Percentiles rank a stretch among this genome's conserved stretches.
Conservation (phyloP, 2,113 vertebrate genomes). For the Anarrhichthys ocellatus region DNA sequence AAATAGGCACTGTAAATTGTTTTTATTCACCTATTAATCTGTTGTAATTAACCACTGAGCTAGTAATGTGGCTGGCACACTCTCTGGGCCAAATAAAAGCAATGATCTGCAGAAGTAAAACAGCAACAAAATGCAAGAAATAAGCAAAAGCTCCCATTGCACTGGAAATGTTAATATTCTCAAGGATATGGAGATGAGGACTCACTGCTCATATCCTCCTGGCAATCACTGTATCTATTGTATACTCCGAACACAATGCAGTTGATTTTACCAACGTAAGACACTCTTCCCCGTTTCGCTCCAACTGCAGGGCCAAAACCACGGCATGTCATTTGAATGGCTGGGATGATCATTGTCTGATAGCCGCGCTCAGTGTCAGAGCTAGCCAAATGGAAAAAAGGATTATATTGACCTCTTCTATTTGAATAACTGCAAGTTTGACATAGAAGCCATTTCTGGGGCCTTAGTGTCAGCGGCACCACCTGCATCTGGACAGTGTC, state of each 20-base stretch:
- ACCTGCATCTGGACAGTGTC: conserved; percentile 1
- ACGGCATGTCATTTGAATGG: conserved; percentile 15
- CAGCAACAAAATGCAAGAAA: background rate
- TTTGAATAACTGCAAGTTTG: conserved; percentile 25
- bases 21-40: conserved; percentile 41
- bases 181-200: conserved; percentile 41
- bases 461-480: conserved; percentile 41
- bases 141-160: conserved; percentile 18
- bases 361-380: conserved; percentile 24
- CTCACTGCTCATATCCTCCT: conserved; percentile 26
- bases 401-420: conserved; percentile 31
- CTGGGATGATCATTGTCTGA: conserved; percentile 18
- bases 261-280: conserved; percentile 1
- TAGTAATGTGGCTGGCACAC: conserved; percentile 31
- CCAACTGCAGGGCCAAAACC: background rate
- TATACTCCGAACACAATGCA: background rate
- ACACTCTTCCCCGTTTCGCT: background rate
- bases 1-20: conserved; percentile 33
- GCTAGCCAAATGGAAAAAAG: conserved; percentile 6
- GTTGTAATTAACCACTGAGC: conserved; percentile 45
- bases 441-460: conserved; percentile 26
- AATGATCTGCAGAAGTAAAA: conserved; percentile 26
- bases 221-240: conserved; percentile 27
- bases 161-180: conserved; percentile 26
- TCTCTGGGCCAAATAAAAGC: conserved; percentile 17